These are phyloP conservation scores for Gymnopithys bicolor DNA, from an alignment of 2,797 vertebrate species.

Conservation along the genomic window DNA sequence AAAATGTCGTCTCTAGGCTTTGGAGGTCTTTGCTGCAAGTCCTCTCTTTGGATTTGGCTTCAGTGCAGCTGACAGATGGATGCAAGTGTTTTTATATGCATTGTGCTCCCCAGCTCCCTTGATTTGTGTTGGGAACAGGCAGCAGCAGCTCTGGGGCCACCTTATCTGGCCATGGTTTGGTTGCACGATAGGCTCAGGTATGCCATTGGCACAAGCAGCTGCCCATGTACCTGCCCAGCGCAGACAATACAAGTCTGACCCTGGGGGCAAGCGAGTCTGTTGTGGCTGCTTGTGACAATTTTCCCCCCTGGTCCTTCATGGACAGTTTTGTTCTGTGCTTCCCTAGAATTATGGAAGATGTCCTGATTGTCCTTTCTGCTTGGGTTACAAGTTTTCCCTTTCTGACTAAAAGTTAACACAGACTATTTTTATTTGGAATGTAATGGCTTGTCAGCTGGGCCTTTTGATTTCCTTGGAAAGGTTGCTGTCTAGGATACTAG, in stretches of 20 bases:
- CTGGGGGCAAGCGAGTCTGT: neutral
- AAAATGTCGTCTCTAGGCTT: neutral
- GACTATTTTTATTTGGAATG: neutral
- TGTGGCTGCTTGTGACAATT: neutral
- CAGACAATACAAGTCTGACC: neutral
- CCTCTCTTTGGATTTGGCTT: neutral
- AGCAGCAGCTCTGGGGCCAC: neutral
- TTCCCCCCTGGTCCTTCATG: neutral
- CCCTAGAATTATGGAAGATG: neutral
- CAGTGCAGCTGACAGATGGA: neutral
- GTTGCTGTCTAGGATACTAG: neutral
- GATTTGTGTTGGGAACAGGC: neutral
- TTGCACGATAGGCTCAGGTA: neutral
- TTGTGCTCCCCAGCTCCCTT: fast-evolving
- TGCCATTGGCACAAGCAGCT: neutral
- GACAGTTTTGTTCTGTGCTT: neutral
- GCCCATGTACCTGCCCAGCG: fast-evolving
- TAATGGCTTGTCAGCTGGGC: neutral
- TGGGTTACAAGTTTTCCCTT: neutral
- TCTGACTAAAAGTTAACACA: neutral
- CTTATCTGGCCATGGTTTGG: neutral
- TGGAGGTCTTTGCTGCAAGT: neutral
- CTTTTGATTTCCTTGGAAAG: neutral
- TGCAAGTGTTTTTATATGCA: neutral
- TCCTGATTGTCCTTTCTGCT: neutral